Evolutionary conservation across 2,113 vertebrate genomes (phyloP).

Genomic region (Macquaria australasica): DNA sequence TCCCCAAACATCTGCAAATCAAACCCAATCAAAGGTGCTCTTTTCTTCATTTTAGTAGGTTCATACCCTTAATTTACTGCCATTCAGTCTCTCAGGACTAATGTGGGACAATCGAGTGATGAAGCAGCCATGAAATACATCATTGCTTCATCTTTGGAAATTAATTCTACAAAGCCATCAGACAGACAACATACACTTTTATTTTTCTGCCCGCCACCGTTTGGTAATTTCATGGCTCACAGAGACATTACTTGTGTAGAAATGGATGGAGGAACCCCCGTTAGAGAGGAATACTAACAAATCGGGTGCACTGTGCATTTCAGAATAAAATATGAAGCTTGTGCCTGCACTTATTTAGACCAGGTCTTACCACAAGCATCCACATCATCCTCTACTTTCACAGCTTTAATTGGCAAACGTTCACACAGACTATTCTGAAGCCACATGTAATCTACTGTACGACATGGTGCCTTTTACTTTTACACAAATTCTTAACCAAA

Average conservation of each 20-base stretch:
- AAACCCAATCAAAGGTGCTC: slow-evolving; percentile 25
- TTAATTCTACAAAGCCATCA: not conserved
- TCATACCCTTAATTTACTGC: slow-evolving; percentile 4
- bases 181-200: not conserved
- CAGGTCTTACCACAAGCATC: slow-evolving; percentile 21
- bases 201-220: slow-evolving; percentile 5
- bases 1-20: slow-evolving; percentile 40
- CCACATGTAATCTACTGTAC: not conserved
- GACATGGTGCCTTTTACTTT: not conserved
- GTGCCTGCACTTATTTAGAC: slow-evolving; percentile 18
- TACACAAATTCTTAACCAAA: not conserved
- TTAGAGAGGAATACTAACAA: not conserved
- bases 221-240: slow-evolving; percentile 47
- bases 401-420: slow-evolving; percentile 5
- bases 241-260: slow-evolving; percentile 16
- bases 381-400: slow-evolving; percentile 1
- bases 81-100: not conserved
- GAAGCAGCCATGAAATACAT: not conserved
- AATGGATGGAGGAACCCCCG: slow-evolving; percentile 15
- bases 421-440: not conserved
- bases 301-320: slow-evolving; percentile 8
- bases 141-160: not conserved
- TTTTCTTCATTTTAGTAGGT: slow-evolving; percentile 12
- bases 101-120: not conserved
- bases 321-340: slow-evolving; percentile 11